A percentile compares a stretch with the other conserved stretches of the same genome.
phyloP scores from a whole-genome alignment of 2,113 vertebrate genomes.

The Coptodon bakossiorum region DNA sequence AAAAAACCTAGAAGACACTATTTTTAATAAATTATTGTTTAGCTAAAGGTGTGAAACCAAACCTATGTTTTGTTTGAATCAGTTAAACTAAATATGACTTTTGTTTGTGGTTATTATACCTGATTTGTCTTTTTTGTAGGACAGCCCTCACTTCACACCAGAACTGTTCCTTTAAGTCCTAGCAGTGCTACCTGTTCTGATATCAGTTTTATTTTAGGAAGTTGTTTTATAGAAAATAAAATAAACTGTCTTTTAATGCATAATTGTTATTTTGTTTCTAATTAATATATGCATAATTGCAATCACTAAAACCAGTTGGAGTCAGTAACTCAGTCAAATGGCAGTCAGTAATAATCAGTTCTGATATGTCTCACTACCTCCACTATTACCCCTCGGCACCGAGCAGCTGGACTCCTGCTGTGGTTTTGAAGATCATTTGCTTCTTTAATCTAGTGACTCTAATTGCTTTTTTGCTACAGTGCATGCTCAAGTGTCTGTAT shows the following conservation, averaged over 20 bases:
- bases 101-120: background rate
- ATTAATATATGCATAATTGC: background rate
- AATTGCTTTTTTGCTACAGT: conserved; percentile 25
- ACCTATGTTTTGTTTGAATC: background rate
- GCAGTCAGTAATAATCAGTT: background rate
- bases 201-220: background rate
- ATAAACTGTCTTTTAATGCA: background rate
- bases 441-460: conserved; percentile 35
- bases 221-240: background rate
- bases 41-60: background rate
- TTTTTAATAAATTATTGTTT: background rate
- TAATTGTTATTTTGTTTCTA: background rate
- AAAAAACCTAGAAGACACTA: background rate
- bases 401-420: conserved; percentile 32
- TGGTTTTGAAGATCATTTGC: conserved; percentile 33
- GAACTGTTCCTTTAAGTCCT: background rate
- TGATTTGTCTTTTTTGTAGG: background rate
- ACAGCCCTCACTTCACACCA: background rate
- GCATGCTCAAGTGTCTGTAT: conserved; percentile 4
- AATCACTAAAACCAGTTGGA: background rate
- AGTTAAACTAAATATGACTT: background rate
- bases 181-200: background rate
- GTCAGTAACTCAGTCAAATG: background rate
- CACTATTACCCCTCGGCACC: background rate
- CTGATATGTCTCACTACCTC: background rate